Percentiles rank a stretch among this genome's conserved stretches.
phyloP scores from a whole-genome alignment of 1,140 invertebrate species.

The Pomacea maculata region DNA sequence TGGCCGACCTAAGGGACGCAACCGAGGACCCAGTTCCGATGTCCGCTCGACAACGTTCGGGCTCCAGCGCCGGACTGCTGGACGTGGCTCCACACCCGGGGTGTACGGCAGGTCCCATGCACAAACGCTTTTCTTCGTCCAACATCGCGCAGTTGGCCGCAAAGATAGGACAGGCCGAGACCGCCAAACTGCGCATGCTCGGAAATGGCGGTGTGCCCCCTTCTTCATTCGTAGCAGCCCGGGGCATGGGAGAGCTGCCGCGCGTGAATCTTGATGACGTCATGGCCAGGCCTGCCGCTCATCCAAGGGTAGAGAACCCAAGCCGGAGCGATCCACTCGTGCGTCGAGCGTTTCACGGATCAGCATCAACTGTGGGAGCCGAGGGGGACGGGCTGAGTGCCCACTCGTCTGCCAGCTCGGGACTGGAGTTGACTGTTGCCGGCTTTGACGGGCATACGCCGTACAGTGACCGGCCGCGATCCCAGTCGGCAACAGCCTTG shows the following conservation, averaged over 20 bases:
- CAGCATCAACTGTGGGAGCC: neutral
- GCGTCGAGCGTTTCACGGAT: neutral
- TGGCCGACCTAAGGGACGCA: slow-evolving; percentile 14
- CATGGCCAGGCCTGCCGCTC: neutral
- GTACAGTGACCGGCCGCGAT: neutral
- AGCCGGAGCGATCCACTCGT: neutral
- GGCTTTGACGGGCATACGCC: neutral
- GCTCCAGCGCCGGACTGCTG: slow-evolving; percentile 9
- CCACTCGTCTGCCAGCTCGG: neutral
- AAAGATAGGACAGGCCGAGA: slow-evolving; percentile 1
- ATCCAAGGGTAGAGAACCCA: neutral
- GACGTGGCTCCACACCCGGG: neutral
- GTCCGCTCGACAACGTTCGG: slow-evolving; percentile 5
- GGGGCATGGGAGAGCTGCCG: neutral
- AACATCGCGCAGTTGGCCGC: slow-evolving; percentile 3
- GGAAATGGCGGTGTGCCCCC: neutral
- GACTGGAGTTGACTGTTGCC: neutral
- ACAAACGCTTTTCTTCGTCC: slow-evolving; percentile 5
- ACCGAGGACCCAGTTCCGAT: neutral
- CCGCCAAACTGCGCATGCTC: neutral
- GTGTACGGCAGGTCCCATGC: neutral
- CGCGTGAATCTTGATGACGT: neutral
- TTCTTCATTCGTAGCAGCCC: neutral
- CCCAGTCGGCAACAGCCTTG: neutral
- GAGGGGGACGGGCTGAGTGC: neutral